phyloP scores from a whole-genome alignment of 2,797 vertebrate species.

The Lophotriccus pileatus region DNA sequence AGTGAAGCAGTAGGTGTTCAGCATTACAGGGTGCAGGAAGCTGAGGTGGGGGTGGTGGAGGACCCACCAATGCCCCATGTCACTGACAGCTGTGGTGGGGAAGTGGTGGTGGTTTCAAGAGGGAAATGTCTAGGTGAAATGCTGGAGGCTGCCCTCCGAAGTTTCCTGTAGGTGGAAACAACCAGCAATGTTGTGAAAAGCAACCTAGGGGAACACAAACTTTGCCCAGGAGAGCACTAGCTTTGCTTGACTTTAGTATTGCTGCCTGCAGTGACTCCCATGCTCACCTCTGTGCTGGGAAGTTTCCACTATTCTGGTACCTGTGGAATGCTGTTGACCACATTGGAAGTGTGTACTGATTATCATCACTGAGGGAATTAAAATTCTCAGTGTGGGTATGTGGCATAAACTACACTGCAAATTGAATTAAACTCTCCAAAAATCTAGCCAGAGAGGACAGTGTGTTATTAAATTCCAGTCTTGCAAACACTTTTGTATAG shows the following conservation, averaged over 20 bases:
- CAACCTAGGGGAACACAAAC: not conserved
- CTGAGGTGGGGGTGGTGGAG: not conserved
- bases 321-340: not conserved
- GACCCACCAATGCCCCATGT: fast-evolving
- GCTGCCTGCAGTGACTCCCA: not conserved
- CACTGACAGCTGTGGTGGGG: not conserved
- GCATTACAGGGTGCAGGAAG: not conserved
- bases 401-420: not conserved
- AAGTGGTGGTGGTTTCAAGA: fast-evolving
- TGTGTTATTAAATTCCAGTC: constrained; percentile 10
- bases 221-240: not conserved
- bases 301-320: not conserved
- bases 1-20: not conserved
- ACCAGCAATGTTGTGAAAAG: not conserved
- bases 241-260: not conserved
- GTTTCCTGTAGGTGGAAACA: not conserved
- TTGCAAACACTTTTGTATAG: not conserved
- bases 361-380: not conserved
- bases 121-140: not conserved
- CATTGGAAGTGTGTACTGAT: not conserved
- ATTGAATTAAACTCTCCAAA: constrained; percentile 2
- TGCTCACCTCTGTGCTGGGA: not conserved
- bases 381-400: not conserved
- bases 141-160: not conserved
- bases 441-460: not conserved